These are phyloP conservation scores for Heliconius nattereri DNA, from an alignment of 1,140 invertebrate species.

Conservation along the genomic window DNA sequence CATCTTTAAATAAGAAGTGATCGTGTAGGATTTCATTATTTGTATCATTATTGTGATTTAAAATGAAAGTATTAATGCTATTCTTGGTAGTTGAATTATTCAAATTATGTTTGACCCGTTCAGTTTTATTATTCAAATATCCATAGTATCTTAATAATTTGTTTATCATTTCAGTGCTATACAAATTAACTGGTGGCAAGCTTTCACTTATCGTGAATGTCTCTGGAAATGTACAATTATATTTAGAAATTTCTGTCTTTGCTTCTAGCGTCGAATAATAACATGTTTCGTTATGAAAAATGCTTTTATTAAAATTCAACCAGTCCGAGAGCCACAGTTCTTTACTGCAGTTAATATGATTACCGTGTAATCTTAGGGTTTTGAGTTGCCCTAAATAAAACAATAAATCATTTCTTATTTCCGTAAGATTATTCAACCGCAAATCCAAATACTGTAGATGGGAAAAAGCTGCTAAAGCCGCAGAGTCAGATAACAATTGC, in stretches of 20 bases:
- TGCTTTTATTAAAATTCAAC: constrained; percentile 82
- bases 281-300: constrained; percentile 74
- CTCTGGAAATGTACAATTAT: constrained; percentile 76
- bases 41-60: constrained; percentile 38
- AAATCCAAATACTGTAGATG: constrained; percentile 87
- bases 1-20: constrained; percentile 32
- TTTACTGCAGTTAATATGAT: constrained; percentile 84
- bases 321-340: constrained; percentile 85
- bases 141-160: constrained; percentile 74
- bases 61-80: constrained; percentile 17
- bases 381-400: constrained; percentile 86
- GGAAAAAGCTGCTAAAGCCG: constrained; percentile 86
- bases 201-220: constrained; percentile 76
- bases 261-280: constrained; percentile 71
- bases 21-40: constrained; percentile 35
- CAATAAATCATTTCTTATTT: constrained; percentile 84
- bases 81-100: constrained; percentile 22
- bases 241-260: constrained; percentile 70
- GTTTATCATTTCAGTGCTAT: constrained; percentile 78
- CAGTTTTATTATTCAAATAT: constrained; percentile 74
- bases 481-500: constrained; percentile 86
- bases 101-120: constrained; percentile 39
- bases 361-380: constrained; percentile 82
- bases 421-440: constrained; percentile 83
- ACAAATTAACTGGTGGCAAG: constrained; percentile 74